These are phyloP conservation scores for Saccopteryx bilineata DNA, from an alignment of 2,113 vertebrate species.

Conservation along the genomic window DNA sequence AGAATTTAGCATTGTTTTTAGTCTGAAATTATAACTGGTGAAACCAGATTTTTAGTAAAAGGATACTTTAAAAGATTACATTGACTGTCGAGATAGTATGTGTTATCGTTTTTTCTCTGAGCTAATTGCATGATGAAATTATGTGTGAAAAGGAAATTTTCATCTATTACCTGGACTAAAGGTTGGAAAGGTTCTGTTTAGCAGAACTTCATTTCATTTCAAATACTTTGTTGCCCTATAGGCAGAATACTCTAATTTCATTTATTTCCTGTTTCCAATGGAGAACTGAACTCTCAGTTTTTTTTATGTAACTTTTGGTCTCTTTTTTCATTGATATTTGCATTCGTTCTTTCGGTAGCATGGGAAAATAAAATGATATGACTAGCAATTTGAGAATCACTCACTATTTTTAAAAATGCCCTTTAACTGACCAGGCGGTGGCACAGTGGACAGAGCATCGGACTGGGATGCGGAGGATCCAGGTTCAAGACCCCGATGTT, in stretches of 20 bases:
- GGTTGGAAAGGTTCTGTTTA: conserved; percentile 76
- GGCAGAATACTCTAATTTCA: conserved; percentile 63
- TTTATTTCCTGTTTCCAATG: conserved; percentile 25
- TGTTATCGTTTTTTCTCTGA: conserved; percentile 38
- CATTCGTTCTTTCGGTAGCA: background rate
- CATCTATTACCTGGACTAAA: conserved; percentile 69
- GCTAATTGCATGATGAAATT: conserved; percentile 74
- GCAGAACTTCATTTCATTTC: conserved; percentile 71
- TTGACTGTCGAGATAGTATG: conserved; percentile 62
- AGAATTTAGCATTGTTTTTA: conserved; percentile 42
- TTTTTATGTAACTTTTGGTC: background rate
- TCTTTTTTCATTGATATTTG: background rate
- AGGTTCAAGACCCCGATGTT: no score
- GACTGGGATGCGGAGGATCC: no score
- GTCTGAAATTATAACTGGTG: conserved; percentile 14
- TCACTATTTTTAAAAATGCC: background rate
- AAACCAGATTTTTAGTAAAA: conserved; percentile 44
- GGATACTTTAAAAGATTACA: background rate
- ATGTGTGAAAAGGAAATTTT: conserved; percentile 75
- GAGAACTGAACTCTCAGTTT: background rate
- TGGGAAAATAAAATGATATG: background rate
- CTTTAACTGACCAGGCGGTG: background rate
- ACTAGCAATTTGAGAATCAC: background rate
- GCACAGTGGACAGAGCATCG: no score
- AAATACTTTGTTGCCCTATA: conserved; percentile 35